Conservation (phyloP, 2,888 invertebrate species). For the Allacma fusca region DNA sequence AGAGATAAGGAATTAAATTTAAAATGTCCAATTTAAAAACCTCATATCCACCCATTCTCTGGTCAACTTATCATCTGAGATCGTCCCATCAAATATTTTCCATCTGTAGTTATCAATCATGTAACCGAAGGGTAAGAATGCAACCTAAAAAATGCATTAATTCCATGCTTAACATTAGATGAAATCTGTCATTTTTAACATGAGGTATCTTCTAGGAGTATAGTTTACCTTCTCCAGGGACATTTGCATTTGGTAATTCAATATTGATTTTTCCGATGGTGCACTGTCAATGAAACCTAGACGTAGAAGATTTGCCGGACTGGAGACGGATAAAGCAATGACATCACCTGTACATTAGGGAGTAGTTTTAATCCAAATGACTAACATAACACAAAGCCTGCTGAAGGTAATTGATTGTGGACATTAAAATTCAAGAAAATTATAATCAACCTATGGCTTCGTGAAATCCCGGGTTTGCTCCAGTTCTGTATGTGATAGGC, state of each 20-base stretch:
- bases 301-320: slow-evolving; percentile 77
- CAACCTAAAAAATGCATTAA: slow-evolving; percentile 66
- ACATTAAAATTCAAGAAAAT: no score
- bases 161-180: slow-evolving; percentile 1
- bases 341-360: slow-evolving; percentile 67
- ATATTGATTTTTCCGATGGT: slow-evolving; percentile 70
- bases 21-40: no score
- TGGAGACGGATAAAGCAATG: slow-evolving; percentile 78
- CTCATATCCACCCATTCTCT: slow-evolving; percentile 74
- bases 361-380: slow-evolving; percentile 55
- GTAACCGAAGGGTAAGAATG: slow-evolving; percentile 76
- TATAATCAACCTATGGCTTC: slow-evolving; percentile 79
- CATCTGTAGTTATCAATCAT: slow-evolving; percentile 76
- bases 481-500: slow-evolving; percentile 71
- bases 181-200: no score
- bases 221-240: slow-evolving; percentile 76
- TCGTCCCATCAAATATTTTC: slow-evolving; percentile 73
- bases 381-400: background rate
- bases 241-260: slow-evolving; percentile 80
- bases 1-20: no score
- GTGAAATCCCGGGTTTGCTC: slow-evolving; percentile 80
- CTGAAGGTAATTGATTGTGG: no score
- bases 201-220: no score
- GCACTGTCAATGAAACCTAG: slow-evolving; percentile 76
- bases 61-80: slow-evolving; percentile 71